Percentiles rank a stretch among this genome's conserved stretches.
These are phyloP conservation scores for Equus przewalskii DNA, from an alignment of 2,113 vertebrate genomes.

Conservation along the genomic window DNA sequence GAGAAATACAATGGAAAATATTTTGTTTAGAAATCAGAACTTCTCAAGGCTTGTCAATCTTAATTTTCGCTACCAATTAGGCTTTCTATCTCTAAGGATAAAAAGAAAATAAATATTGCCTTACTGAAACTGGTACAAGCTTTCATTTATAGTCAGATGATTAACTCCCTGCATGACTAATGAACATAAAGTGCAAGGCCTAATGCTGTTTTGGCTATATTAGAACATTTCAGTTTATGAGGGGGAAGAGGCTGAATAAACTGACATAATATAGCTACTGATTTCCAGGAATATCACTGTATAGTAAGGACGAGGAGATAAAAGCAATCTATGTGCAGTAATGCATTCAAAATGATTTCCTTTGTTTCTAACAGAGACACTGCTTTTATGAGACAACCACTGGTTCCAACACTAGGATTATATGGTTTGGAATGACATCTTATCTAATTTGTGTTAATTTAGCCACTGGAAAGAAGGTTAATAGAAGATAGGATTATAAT, in stretches of 20 bases:
- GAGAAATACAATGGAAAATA: conserved; percentile 54
- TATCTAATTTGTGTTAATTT: conserved; percentile 61
- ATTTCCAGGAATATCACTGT: conserved; percentile 57
- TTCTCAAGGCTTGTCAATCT: conserved; percentile 63
- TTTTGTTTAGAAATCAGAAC: conserved; percentile 35
- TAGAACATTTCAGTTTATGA: conserved; percentile 68
- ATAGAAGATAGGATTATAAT: conserved; percentile 52
- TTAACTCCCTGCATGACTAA: conserved; percentile 80
- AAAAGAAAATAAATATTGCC: conserved; percentile 79
- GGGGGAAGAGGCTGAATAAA: conserved; percentile 10
- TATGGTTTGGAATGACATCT: conserved; percentile 21
- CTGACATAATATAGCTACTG: conserved; percentile 1
- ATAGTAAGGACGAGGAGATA: conserved; percentile 58
- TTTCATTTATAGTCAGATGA: conserved; percentile 75
- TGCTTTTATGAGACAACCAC: conserved; percentile 39
- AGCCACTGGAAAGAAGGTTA: conserved; percentile 45
- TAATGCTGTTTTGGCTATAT: conserved; percentile 68
- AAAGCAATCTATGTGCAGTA: not conserved
- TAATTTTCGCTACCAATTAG: conserved; percentile 54
- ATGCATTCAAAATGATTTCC: conserved; percentile 42
- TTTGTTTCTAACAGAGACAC: not conserved
- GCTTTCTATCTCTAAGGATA: conserved; percentile 67
- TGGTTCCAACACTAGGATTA: conserved; percentile 1
- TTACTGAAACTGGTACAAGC: conserved; percentile 56
- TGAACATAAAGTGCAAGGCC: conserved; percentile 56